These are phyloP conservation scores for Gadus chalcogrammus DNA, from an alignment of 2,113 vertebrate genomes.

Conservation along the genomic window DNA sequence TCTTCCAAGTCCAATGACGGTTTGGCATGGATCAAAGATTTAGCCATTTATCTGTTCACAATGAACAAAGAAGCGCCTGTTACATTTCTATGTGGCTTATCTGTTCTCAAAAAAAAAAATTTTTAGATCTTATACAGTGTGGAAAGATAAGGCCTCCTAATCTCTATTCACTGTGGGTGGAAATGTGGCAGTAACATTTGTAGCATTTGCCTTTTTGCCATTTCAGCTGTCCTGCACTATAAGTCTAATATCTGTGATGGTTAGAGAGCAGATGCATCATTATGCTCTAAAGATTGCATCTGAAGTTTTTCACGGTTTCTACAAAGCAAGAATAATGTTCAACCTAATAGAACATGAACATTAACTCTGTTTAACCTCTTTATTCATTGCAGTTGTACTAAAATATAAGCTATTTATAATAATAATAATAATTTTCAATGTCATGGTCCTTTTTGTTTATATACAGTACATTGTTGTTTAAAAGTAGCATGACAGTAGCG, in stretches of 20 bases:
- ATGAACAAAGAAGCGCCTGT: not conserved
- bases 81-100: not conserved
- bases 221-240: constrained; percentile 6
- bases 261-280: constrained; percentile 58
- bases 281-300: constrained; percentile 55
- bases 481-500: too few relatives aligned
- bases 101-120: not conserved
- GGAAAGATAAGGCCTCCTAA: constrained; percentile 41
- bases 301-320: constrained; percentile 29
- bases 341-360: too few relatives aligned
- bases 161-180: constrained; percentile 21
- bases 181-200: constrained; percentile 15
- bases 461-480: too few relatives aligned
- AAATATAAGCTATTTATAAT: too few relatives aligned
- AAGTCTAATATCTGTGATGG: constrained; percentile 25
- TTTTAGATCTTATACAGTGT: not conserved
- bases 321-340: constrained; percentile 37
- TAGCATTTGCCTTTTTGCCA: constrained; percentile 4
- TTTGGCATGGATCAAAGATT: not conserved
- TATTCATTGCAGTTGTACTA: too few relatives aligned
- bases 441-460: too few relatives aligned
- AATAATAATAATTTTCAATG: too few relatives aligned
- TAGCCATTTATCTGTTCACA: constrained; percentile 8
- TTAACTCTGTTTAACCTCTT: too few relatives aligned
- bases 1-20: not conserved